Conservation (phyloP, 1,140 invertebrate species). For the Nasonia longicornis region DNA sequence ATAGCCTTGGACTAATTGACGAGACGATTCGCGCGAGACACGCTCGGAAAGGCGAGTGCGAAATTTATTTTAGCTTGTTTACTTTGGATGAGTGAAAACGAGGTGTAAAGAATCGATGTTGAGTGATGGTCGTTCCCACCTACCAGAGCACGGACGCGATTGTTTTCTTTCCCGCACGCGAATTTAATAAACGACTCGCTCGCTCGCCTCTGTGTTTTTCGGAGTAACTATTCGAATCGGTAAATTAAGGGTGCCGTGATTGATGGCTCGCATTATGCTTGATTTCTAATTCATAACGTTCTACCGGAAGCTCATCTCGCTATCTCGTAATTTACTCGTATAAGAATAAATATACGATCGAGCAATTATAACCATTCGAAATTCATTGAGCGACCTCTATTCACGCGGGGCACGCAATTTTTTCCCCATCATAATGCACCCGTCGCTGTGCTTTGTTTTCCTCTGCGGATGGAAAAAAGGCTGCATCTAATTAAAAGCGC, state of each 20-base stretch:
- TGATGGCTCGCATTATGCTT: no score
- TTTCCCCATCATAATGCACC: not conserved
- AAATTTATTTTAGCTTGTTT: conserved; percentile 67
- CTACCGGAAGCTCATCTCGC: no score
- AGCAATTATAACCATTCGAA: not conserved
- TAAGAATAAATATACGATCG: no score
- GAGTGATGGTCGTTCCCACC: conserved; percentile 16
- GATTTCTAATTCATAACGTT: no score
- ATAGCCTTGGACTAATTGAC: not conserved
- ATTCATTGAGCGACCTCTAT: no score
- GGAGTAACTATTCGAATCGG: not conserved
- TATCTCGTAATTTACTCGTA: no score
- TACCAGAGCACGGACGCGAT: conserved; percentile 35
- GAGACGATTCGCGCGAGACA: not conserved
- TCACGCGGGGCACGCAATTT: not conserved
- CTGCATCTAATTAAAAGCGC: not conserved
- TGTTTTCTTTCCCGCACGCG: conserved; percentile 32
- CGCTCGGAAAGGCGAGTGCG: conserved; percentile 48
- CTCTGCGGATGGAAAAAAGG: not conserved
- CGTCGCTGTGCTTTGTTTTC: not conserved
- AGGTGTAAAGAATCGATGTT: conserved; percentile 35
- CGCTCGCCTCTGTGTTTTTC: not conserved
- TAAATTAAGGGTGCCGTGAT: not conserved
- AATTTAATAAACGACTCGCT: conserved; percentile 52
- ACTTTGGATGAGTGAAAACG: conserved; percentile 62